Conservation (phyloP, 2,888 invertebrate species). For the Amblyjoppa fuscipennis region DNA sequence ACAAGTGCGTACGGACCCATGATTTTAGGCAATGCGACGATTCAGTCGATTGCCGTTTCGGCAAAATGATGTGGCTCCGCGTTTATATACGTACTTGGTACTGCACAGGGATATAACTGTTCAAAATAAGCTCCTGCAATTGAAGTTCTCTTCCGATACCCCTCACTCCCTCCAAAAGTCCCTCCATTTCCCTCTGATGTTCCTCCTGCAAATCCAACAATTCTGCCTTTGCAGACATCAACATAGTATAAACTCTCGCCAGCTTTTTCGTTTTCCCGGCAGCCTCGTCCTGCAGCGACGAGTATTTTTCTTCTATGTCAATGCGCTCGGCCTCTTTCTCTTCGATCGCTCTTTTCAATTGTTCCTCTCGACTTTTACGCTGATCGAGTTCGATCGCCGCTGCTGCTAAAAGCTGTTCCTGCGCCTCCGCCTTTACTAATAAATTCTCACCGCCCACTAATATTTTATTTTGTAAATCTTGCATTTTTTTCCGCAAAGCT, state of each 20-base stretch:
- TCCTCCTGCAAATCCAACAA: conserved; percentile 95
- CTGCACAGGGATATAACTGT: conserved; percentile 96
- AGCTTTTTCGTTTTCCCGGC: conserved; percentile 96
- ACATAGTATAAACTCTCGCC: conserved; percentile 94
- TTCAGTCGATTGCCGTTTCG: too few species aligned
- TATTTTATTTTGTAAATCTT: conserved; percentile 97
- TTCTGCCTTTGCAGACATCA: conserved; percentile 95
- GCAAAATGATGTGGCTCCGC: too few species aligned
- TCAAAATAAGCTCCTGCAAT: conserved; percentile 95
- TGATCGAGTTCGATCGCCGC: conserved; percentile 93
- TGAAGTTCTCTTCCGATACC: conserved; percentile 96
- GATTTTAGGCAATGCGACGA: too few species aligned
- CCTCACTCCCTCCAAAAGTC: conserved; percentile 96
- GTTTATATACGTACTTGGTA: conserved; percentile 89
- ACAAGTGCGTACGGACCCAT: too few species aligned
- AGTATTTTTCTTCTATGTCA: conserved; percentile 97
- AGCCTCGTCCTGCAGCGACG: conserved; percentile 97
- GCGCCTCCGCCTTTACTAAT: conserved; percentile 97
- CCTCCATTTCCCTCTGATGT: conserved; percentile 98
- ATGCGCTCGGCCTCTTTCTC: conserved; percentile 97
- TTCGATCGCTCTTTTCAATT: conserved; percentile 92
- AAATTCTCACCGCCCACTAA: conserved; percentile 99
- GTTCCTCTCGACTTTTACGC: conserved; percentile 92
- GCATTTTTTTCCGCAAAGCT: conserved; percentile 93
- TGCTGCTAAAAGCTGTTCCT: conserved; percentile 95